A percentile compares a stretch with the other conserved stretches of the same genome.
Conservation (phyloP, 2,888 invertebrate genomes). For the Chrysodeixis includens region DNA sequence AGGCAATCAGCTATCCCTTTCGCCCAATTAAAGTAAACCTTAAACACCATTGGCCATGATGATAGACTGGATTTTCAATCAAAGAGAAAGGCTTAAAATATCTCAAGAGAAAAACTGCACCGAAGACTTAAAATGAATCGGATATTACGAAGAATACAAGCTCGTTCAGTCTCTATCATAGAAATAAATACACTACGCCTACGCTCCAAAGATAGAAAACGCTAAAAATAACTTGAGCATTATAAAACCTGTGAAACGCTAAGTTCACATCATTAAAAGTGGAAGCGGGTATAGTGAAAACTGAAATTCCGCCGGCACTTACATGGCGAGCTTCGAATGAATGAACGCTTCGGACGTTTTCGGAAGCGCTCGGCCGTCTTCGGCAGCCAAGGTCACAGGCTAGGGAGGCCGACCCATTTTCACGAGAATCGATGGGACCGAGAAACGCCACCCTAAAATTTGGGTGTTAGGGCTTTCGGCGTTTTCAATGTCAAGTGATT, state of each 20-base stretch:
- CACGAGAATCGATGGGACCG: slow-evolving; percentile 86
- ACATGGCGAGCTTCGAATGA: slow-evolving; percentile 75
- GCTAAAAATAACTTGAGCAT: slow-evolving; percentile 32
- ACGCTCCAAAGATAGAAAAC: slow-evolving; percentile 4
- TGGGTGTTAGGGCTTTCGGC: slow-evolving; percentile 71
- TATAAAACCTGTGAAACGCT: slow-evolving; percentile 52
- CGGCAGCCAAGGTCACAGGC: slow-evolving; percentile 79
- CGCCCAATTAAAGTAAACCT: slow-evolving; percentile 50
- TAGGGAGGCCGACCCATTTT: slow-evolving; percentile 80
- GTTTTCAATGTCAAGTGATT: slow-evolving; percentile 88
- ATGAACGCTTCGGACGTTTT: slow-evolving; percentile 79
- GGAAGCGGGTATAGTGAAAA: slow-evolving; percentile 54
- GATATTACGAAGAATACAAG: neutral
- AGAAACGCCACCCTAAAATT: slow-evolving; percentile 74
- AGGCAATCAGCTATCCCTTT: slow-evolving; percentile 58
- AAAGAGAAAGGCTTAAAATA: slow-evolving; percentile 54
- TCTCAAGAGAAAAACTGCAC: slow-evolving; percentile 28
- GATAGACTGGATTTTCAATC: slow-evolving; percentile 45
- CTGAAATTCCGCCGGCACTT: slow-evolving; percentile 61
- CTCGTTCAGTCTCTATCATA: neutral
- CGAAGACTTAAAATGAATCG: neutral
- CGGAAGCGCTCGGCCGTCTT: slow-evolving; percentile 76
- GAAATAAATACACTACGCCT: slow-evolving; percentile 9
- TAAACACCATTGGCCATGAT: slow-evolving; percentile 54
- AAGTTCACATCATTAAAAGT: slow-evolving; percentile 67